Base-by-base conservation (phyloP, 2,888 invertebrate species). In the Neelides folsomi region DNA sequence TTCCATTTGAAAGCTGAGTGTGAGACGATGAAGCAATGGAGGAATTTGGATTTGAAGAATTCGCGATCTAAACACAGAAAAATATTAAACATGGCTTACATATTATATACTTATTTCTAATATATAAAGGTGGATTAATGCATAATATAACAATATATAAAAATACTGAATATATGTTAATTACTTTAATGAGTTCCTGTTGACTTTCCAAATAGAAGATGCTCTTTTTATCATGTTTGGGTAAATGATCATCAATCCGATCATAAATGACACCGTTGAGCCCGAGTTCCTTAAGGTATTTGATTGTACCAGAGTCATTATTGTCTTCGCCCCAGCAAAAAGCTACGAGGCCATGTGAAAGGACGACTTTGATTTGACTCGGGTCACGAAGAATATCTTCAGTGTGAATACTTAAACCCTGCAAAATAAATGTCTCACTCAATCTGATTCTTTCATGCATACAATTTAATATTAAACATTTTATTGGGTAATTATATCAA, bases 321-420 rank as follows among this genome's bases (percentile, higher is more conserved):
- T 90, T 89, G 66, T 93, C 90, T 66, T 94, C 93, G 20, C 97
- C 97, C 95, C 95, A 97, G 67, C 92, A 92, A 72, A 97, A 97
- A 57, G 93, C 80, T 5, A 93, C 81, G 49, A 95, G 76, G 10
- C 86, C 86, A 13, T 81, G 79, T 65, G 84, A 79, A 63, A 81
- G 83, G 2, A 85, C 88, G 59, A 83, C 70, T 66, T 82, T 79
- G 10, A 90, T 81, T 76, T 87, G 83, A 20, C 79, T 77, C 7
- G 86, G 80, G 72, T 93, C 89, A 56, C 85, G 75, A 46, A 94
- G 74, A 62, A 90, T 75, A 68, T 94, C 93, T 72, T 94, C 93
- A 0, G 90, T 86, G 68, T 93, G 90, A 9, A 88, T 90, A 58
- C 87, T 89, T 60, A 94, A 81, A 15, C 94, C 94, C 72, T 72